Percentiles rank a stretch among this genome's conserved stretches.
phyloP scores from a whole-genome alignment of 2,113 vertebrate genomes.

The Paracanthobrama guichenoti region DNA sequence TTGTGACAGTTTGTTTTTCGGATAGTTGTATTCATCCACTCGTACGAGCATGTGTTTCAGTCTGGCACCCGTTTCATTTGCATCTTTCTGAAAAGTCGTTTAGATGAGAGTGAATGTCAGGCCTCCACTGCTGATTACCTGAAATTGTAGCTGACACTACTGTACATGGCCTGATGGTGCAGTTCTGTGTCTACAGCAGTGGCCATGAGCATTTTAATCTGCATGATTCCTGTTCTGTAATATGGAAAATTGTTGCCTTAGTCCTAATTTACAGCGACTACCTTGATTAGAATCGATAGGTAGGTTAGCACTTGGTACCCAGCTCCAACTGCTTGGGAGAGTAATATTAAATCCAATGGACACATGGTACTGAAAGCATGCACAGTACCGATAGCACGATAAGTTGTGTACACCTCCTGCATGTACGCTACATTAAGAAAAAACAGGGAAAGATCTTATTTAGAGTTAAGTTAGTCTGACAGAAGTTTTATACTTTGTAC shows the following conservation, averaged over 20 bases:
- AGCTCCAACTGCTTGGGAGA: constrained; percentile 31
- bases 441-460: constrained; percentile 23
- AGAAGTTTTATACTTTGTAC: constrained; percentile 9
- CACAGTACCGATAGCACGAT: constrained; percentile 51
- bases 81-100: constrained; percentile 25
- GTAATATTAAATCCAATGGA: constrained; percentile 39
- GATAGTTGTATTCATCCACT: constrained; percentile 34
- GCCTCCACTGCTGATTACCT: constrained; percentile 35
- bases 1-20: constrained; percentile 37
- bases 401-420: constrained; percentile 46
- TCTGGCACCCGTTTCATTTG: constrained; percentile 50
- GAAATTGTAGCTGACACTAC: constrained; percentile 39
- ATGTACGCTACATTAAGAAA: constrained; percentile 44
- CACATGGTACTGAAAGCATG: constrained; percentile 49
- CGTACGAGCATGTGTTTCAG: constrained; percentile 54
- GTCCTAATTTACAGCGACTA: constrained; percentile 34
- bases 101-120: constrained; percentile 34
- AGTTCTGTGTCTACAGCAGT: constrained; percentile 38
- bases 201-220: constrained; percentile 51
- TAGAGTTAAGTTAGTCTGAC: constrained; percentile 11
- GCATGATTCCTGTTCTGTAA: constrained; percentile 56
- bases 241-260: constrained; percentile 53
- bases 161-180: constrained; percentile 30
- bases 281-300: constrained; percentile 20
- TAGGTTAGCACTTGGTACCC: constrained; percentile 35